phyloP scores from a whole-genome alignment of 2,888 invertebrate genomes.

The Petrolisthes manimaculis region DNA sequence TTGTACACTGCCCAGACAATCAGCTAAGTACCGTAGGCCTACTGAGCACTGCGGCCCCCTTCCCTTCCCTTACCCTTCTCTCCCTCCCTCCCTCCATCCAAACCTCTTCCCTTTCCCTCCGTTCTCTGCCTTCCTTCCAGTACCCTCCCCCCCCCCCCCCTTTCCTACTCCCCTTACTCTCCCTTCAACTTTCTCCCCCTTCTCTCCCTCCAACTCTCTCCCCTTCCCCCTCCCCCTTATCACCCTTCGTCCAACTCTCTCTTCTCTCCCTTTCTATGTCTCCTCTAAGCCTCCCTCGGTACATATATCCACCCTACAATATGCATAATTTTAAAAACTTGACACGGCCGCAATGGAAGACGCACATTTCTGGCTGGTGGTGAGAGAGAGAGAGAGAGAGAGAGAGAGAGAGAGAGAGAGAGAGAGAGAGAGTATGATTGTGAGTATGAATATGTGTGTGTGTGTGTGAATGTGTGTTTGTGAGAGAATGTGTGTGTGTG shows the following conservation, averaged over 20 bases:
- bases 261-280: background rate
- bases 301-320: constrained; percentile 4
- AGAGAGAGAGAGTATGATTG: background rate
- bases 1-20: constrained; percentile 31
- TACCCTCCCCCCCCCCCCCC: background rate
- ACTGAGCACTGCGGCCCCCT: constrained; percentile 4
- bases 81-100: background rate
- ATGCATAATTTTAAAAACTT: constrained; percentile 33
- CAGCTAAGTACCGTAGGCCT: constrained; percentile 52
- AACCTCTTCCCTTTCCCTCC: no score
- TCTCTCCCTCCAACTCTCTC: background rate
- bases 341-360: constrained; percentile 3
- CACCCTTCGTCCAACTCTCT: background rate
- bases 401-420: background rate
- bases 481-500: constrained; percentile 26
- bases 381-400: constrained; percentile 5
- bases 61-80: background rate
- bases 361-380: background rate
- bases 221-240: background rate
- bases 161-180: background rate
- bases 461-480: constrained; percentile 5
- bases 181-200: background rate
- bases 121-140: no score
- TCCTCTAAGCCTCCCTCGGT: background rate
- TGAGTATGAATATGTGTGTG: background rate